A percentile compares a stretch with the other conserved stretches of the same genome.
phyloP scores from a whole-genome alignment of 1,140 invertebrate genomes.

The Hermatobates lingyangjiaoensis region DNA sequence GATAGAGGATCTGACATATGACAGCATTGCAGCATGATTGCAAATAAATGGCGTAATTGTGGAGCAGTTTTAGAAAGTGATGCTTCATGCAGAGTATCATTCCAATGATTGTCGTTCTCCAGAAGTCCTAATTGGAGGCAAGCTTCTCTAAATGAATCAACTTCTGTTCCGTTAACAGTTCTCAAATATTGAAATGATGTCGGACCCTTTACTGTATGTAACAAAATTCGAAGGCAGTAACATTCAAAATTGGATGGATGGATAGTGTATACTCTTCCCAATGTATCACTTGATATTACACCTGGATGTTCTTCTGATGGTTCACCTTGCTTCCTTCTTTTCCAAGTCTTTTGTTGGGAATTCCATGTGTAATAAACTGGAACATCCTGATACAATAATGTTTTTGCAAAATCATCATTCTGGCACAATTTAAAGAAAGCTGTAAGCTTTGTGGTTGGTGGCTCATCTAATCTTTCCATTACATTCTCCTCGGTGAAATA shows the following conservation, averaged over 20 bases:
- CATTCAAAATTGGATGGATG: not conserved
- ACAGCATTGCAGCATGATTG: not conserved
- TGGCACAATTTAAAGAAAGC: constrained; percentile 7
- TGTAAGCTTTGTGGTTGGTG: constrained; percentile 6
- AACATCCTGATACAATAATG: not conserved
- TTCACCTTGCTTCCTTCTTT: not conserved
- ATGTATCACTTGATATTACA: constrained; percentile 13
- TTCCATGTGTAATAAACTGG: not conserved
- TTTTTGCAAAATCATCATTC: not conserved
- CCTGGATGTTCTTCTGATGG: not conserved
- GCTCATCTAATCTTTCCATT: constrained; percentile 1
- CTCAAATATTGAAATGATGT: constrained; percentile 22
- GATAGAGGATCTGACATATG: not conserved
- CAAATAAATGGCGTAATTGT: not conserved
- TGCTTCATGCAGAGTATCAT: constrained; percentile 4
- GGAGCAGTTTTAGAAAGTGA: not conserved
- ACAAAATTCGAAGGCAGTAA: not conserved
- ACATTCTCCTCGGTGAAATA: constrained; percentile 15
- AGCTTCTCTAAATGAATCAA: constrained; percentile 20
- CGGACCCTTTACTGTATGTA: constrained; percentile 11
- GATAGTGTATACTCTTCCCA: constrained; percentile 15
- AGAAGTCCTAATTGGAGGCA: constrained; percentile 22
- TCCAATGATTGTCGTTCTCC: constrained; percentile 24
- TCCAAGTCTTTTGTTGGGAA: not conserved
- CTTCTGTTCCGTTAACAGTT: constrained; percentile 19